Percentiles rank a stretch among this genome's conserved stretches.
Conservation (phyloP, 2,113 vertebrate species). For the Microcebus tavaratra region DNA sequence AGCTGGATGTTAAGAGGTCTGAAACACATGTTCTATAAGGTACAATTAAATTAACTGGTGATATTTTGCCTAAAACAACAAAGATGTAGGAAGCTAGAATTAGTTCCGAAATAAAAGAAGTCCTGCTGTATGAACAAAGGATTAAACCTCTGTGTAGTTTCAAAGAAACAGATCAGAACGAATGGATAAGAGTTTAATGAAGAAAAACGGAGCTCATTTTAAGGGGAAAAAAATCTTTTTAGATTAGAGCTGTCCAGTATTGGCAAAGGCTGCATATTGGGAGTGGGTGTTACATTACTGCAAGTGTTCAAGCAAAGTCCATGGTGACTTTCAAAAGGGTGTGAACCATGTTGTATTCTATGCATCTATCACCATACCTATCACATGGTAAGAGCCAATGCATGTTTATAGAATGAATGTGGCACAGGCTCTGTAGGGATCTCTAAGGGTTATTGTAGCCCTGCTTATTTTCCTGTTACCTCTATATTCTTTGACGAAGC, state of each 20-base stretch:
- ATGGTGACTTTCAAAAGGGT: not conserved
- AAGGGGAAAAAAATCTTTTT: not conserved
- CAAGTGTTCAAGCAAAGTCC: not conserved
- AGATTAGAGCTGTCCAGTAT: not conserved
- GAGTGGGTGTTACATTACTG: not conserved
- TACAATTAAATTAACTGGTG: not conserved
- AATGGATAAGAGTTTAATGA: not conserved
- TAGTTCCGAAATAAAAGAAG: not conserved
- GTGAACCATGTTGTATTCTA: not conserved
- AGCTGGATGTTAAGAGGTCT: not conserved
- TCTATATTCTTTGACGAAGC: not conserved
- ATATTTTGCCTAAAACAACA: not conserved
- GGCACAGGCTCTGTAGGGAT: not conserved
- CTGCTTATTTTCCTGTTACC: not conserved
- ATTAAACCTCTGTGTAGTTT: not conserved
- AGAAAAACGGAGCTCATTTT: not conserved
- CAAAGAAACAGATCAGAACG: not conserved
- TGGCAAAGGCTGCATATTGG: accelerated
- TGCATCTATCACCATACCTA: not conserved
- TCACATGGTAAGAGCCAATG: not conserved
- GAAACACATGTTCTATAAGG: not conserved
- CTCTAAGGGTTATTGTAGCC: not conserved
- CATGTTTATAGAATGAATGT: not conserved
- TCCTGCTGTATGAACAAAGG: not conserved
- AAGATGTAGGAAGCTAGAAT: not conserved